A percentile compares a stretch with the other conserved stretches of the same genome.
phyloP scores from a whole-genome alignment of 1,140 invertebrate genomes.

The Cepaea nemoralis region DNA sequence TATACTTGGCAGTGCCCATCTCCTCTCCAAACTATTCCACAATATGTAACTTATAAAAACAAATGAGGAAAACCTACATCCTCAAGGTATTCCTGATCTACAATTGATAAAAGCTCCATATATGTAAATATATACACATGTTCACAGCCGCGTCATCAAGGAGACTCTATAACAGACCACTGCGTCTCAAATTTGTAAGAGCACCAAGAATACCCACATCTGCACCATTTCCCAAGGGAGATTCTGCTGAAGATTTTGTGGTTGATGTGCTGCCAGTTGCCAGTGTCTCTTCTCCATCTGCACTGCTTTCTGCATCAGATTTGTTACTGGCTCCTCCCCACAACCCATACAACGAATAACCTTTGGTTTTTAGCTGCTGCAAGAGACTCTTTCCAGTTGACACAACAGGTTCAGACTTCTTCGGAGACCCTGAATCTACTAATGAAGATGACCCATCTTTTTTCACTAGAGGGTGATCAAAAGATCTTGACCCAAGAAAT shows the following conservation, averaged over 20 bases:
- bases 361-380: conserved; percentile 60
- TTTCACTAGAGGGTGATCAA: not conserved
- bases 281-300: not conserved
- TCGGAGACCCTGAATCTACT: not conserved
- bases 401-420: conserved; percentile 15
- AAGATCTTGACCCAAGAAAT: conserved; percentile 32
- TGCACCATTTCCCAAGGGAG: conserved; percentile 42
- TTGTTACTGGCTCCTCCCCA: conserved; percentile 42
- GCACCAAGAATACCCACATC: conserved; percentile 58
- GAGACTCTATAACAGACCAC: conserved; percentile 52
- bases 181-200: conserved; percentile 57
- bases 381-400: conserved; percentile 43
- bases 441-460: not conserved
- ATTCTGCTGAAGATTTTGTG: conserved; percentile 30
- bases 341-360: conserved; percentile 57
- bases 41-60: no score
- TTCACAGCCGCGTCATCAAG: not conserved
- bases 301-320: conserved; percentile 1
- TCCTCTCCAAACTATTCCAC: no score
- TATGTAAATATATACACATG: not conserved
- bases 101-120: not conserved
- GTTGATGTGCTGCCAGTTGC: not conserved
- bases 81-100: no score
- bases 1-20: no score
- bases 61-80: no score